Evolutionary conservation across 2,888 invertebrate genomes (phyloP), one percentile per base, ranked within the genome.

Genomic region (Nymphalis c-album): DNA sequence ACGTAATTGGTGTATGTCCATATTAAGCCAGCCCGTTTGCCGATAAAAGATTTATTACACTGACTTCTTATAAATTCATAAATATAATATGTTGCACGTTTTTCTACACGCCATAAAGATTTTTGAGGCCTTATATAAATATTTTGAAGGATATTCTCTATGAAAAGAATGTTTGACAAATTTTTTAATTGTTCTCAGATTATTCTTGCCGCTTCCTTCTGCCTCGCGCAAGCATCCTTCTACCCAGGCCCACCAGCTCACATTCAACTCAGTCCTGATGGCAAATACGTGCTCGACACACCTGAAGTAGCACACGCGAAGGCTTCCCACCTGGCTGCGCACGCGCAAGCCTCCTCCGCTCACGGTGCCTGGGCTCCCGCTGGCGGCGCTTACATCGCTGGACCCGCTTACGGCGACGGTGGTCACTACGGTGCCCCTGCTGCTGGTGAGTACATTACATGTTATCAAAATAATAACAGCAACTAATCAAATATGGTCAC

Each of bases 191-290:
- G 70, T 67, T 76, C 78, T 0, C 83, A 92, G 92, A 88, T 92
- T 86, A 85, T 92, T 81, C 80, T 92, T 79, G 91, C 90, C 76
- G 87, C 90, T 80, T 80, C 88, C 79, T 84, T 91, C 76, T 91
- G 92, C 89, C 81, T 91, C 77, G 93, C 93, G 71, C 87, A 92
- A 77, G 93, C 93, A 64, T 92, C 93, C n/a, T 92, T 88, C 83
- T 93, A 86, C 88, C 90, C 85, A 73, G 93, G 86, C 75, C 90
- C 89, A 68, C 92, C 87, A 74, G 93, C 91, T 26, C 91, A 83
- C 75, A 77, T 92, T 73, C 90, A 90, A 73, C 86, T 93, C 7
- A 92, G 90, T 73, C 83, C 86, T 2, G 95, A 95, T 74, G 93
- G 93, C 80, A 88, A 92, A 71, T 85, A 87, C 78, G 76, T 93